phyloP scores from a whole-genome alignment of 2,113 vertebrate species.

The Pterophyllum scalare region DNA sequence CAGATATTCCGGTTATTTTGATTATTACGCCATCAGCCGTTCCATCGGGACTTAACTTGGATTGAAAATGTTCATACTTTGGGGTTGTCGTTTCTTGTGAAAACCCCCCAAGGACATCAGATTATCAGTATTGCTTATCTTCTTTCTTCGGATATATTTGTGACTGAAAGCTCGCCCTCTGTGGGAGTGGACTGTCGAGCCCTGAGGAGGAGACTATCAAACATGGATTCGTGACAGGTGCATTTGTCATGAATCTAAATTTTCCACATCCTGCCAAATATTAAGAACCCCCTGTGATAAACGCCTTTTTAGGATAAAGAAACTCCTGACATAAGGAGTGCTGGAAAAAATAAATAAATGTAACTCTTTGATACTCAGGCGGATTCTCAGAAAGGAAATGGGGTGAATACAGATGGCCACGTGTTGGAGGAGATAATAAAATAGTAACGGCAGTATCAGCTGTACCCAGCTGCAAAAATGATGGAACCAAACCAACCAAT shows the following conservation, averaged over 20 bases:
- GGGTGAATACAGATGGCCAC: conserved; percentile 11
- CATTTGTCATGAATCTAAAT: neutral
- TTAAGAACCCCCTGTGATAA: neutral
- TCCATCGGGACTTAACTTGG: neutral
- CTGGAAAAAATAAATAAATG: neutral
- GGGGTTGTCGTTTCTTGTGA: neutral
- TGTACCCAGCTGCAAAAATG: neutral
- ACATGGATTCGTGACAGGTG: neutral
- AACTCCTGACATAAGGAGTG: neutral
- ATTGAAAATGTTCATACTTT: too few relatives aligned
- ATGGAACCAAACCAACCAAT: neutral
- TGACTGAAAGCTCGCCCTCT: conserved; percentile 18
- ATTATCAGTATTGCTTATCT: neutral
- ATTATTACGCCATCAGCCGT: neutral
- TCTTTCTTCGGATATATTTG: conserved; percentile 14
- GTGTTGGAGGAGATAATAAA: neutral
- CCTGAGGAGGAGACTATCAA: neutral
- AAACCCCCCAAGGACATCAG: neutral
- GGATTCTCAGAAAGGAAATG: neutral
- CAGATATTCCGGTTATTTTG: neutral
- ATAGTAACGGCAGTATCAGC: neutral
- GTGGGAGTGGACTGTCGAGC: conserved; percentile 8
- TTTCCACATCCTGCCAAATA: neutral
- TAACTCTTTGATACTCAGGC: neutral
- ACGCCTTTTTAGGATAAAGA: neutral